Percentiles rank a stretch among this genome's conserved stretches.
phyloP scores from a whole-genome alignment of 2,113 vertebrate species.

The Embiotoca jacksoni region DNA sequence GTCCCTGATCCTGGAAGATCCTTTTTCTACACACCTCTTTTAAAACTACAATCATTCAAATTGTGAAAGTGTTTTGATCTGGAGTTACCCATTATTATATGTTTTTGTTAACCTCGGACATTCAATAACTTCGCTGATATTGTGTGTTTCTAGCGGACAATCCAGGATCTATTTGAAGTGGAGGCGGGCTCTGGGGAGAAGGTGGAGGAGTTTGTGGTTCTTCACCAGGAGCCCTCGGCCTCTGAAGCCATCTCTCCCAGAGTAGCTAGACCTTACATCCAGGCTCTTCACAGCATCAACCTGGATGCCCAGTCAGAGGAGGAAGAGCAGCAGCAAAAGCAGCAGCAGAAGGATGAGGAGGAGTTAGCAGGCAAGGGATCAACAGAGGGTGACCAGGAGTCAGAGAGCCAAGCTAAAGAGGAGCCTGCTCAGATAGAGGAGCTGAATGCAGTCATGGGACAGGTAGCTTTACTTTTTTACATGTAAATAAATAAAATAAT shows the following conservation, averaged over 20 bases:
- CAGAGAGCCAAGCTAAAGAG: slow-evolving; percentile 68
- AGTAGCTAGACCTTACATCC: slow-evolving; percentile 92
- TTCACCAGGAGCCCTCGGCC: slow-evolving; percentile 92
- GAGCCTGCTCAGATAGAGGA: slow-evolving; percentile 89
- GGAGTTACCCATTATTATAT: background rate
- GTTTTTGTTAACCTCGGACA: background rate
- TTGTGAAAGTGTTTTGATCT: background rate
- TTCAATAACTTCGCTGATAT: background rate
- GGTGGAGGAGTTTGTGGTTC: slow-evolving; percentile 94
- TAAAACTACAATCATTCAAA: background rate
- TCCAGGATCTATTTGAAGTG: slow-evolving; percentile 95
- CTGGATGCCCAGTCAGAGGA: slow-evolving; percentile 71
- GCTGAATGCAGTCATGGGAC: slow-evolving; percentile 90
- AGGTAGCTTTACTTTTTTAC: slow-evolving; percentile 80
- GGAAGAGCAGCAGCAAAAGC: slow-evolving; percentile 37
- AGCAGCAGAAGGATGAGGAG: slow-evolving; percentile 48
- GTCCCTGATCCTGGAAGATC: background rate
- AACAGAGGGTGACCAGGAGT: slow-evolving; percentile 64
- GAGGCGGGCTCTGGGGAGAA: slow-evolving; percentile 91
- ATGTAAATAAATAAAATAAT: background rate
- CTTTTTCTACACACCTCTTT: background rate
- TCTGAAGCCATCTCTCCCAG: slow-evolving; percentile 92
- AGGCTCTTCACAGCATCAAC: slow-evolving; percentile 92
- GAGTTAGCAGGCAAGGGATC: slow-evolving; percentile 60
- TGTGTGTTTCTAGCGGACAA: slow-evolving; percentile 86